Evolutionary conservation across 2,113 vertebrate genomes (phyloP).

Genomic region (Antechinus flavipes): DNA sequence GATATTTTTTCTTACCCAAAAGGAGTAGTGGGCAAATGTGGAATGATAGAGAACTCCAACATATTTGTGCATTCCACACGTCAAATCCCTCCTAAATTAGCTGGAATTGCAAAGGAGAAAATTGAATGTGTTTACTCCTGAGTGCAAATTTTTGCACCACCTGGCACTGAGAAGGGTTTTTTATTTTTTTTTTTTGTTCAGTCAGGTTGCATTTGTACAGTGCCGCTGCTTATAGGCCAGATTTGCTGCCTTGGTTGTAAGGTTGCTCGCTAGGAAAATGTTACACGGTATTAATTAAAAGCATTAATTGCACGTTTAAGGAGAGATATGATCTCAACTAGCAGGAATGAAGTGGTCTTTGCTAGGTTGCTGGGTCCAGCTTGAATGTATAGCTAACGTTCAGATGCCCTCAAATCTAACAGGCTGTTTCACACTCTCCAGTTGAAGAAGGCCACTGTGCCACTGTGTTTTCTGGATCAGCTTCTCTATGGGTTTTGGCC

Average conservation of each 20-base stretch:
- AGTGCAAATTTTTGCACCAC: conserved; percentile 67
- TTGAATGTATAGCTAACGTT: conserved; percentile 44
- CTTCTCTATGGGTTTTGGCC: conserved; percentile 34
- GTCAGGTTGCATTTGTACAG: conserved; percentile 41
- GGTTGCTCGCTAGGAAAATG: conserved; percentile 56
- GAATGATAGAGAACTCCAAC: conserved; percentile 45
- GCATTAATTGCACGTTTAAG: conserved; percentile 62
- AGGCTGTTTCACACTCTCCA: conserved; percentile 43
- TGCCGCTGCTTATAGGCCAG: conserved; percentile 54
- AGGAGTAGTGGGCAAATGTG: conserved; percentile 39
- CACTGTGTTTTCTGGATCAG: background rate
- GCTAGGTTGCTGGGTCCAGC: conserved; percentile 55
- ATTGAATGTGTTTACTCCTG: conserved; percentile 56
- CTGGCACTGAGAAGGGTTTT: conserved; percentile 47
- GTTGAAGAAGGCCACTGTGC: conserved; percentile 40
- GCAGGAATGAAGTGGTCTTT: conserved; percentile 55
- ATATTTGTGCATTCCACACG: conserved; percentile 53
- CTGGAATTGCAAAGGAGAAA: conserved; percentile 65
- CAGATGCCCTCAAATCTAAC: background rate
- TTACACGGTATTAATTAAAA: conserved; percentile 63
- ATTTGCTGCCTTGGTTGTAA: conserved; percentile 63
- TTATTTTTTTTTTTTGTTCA: conserved; percentile 21
- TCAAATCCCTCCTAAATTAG: conserved; percentile 61
- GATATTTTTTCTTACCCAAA: conserved; percentile 49
- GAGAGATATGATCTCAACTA: conserved; percentile 62